Conservation (phyloP, 2,113 vertebrate species). For the Mus pahari region DNA sequence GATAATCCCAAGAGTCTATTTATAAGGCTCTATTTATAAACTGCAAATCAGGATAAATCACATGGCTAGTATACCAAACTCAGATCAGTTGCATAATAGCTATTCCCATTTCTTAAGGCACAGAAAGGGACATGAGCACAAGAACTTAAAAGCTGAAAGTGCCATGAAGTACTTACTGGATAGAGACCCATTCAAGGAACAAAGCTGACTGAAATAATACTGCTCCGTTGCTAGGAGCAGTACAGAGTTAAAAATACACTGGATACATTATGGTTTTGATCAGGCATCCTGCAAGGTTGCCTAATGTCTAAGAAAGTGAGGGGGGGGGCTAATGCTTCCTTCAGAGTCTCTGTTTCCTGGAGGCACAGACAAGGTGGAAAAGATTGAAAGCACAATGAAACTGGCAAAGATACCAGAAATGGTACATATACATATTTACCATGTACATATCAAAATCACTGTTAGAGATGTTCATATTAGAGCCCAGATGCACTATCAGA, state of each 20-base stretch:
- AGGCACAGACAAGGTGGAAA: background rate
- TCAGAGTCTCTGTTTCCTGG: background rate
- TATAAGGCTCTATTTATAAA: conserved; percentile 49
- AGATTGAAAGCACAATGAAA: background rate
- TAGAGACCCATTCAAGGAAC: background rate
- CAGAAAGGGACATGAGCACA: background rate
- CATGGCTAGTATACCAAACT: background rate
- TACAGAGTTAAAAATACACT: background rate
- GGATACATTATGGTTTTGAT: background rate
- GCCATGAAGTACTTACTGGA: background rate
- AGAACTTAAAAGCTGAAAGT: conserved; percentile 11
- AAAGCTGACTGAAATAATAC: background rate
- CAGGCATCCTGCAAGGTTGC: background rate
- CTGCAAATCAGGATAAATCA: conserved; percentile 2
- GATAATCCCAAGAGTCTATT: conserved; percentile 43
- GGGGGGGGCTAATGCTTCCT: background rate
- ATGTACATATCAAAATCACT: background rate
- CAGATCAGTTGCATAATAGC: background rate
- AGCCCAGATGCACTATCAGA: background rate
- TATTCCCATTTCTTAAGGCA: background rate
- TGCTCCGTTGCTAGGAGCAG: background rate
- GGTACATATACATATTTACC: background rate
- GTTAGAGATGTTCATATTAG: background rate
- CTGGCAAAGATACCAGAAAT: background rate
- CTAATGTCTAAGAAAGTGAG: background rate